Evolutionary conservation across 1,140 invertebrate species (phyloP).

Genomic region (Bombus waltoni): DNA sequence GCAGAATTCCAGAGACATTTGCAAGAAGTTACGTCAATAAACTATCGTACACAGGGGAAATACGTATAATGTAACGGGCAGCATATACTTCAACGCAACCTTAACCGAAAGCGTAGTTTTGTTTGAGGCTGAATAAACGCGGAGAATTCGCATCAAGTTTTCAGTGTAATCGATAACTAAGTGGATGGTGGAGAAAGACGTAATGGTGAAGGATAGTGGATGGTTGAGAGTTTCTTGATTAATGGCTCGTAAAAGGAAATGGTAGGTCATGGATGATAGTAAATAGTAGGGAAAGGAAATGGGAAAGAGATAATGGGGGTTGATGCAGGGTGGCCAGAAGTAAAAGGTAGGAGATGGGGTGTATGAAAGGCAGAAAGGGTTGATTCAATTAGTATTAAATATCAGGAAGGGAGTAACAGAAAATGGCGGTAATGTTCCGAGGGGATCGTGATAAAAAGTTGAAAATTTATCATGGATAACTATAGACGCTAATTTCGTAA

Average conservation of each 20-base stretch:
- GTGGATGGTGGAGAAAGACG: background rate
- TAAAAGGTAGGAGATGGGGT: constrained; percentile 1
- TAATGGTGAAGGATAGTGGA: background rate
- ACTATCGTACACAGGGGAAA: background rate
- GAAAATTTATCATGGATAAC: background rate
- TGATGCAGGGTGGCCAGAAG: constrained; percentile 3
- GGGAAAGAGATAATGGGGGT: constrained; percentile 18
- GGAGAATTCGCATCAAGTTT: background rate
- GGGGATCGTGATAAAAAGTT: background rate
- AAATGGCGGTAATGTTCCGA: background rate
- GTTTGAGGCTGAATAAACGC: background rate
- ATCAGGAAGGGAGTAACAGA: background rate
- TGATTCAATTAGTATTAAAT: constrained; percentile 31
- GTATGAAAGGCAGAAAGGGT: background rate
- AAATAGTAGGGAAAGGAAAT: background rate
- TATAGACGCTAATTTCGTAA: background rate
- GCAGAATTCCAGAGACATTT: background rate
- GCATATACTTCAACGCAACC: background rate
- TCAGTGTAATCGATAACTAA: background rate
- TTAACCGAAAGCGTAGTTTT: background rate
- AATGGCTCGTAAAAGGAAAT: constrained; percentile 22
- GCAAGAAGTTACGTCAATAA: constrained; percentile 1
- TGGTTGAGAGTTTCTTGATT: constrained; percentile 32
- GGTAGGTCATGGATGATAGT: constrained; percentile 25
- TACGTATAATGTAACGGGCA: background rate